A percentile compares a stretch with the other conserved stretches of the same genome.
Evolutionary conservation across 2,888 invertebrate genomes (phyloP).

Genomic region (Agrotis exclamationis): DNA sequence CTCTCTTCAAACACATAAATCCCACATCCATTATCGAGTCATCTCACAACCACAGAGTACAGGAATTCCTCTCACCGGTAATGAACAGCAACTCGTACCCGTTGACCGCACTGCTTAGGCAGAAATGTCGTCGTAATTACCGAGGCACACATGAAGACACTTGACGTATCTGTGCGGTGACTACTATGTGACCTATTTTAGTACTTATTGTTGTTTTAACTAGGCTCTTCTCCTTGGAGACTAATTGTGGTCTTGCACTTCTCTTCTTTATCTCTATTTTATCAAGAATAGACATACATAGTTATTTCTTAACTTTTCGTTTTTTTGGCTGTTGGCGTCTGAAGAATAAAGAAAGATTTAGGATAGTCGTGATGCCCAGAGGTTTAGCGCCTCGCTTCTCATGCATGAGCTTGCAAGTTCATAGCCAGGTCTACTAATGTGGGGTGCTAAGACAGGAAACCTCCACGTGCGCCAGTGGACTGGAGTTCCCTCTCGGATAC

Average conservation of each 20-base stretch:
- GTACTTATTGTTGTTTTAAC: conserved; percentile 17
- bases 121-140: conserved; percentile 39
- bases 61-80: conserved; percentile 27
- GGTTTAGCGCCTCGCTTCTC: too few relatives aligned
- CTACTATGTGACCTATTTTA: conserved; percentile 22
- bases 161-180: conserved; percentile 46
- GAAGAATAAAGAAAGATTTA: too few relatives aligned
- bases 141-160: conserved; percentile 14
- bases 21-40: conserved; percentile 3
- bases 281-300: too few relatives aligned
- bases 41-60: not conserved
- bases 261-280: too few relatives aligned
- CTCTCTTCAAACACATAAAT: not conserved
- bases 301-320: too few relatives aligned
- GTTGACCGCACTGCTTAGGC: conserved; percentile 21
- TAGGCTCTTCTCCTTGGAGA: not conserved
- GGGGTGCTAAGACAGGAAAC: too few relatives aligned
- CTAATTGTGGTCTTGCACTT: conserved; percentile 24
- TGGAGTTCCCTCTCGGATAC: too few relatives aligned
- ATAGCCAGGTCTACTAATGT: too few relatives aligned
- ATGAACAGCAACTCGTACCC: conserved; percentile 24
- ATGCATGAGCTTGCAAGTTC: too few relatives aligned
- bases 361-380: too few relatives aligned
- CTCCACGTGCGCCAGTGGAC: too few relatives aligned
- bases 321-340: too few relatives aligned